phyloP scores from a whole-genome alignment of 2,888 invertebrate genomes.

The Nemapogon koenigi region DNA sequence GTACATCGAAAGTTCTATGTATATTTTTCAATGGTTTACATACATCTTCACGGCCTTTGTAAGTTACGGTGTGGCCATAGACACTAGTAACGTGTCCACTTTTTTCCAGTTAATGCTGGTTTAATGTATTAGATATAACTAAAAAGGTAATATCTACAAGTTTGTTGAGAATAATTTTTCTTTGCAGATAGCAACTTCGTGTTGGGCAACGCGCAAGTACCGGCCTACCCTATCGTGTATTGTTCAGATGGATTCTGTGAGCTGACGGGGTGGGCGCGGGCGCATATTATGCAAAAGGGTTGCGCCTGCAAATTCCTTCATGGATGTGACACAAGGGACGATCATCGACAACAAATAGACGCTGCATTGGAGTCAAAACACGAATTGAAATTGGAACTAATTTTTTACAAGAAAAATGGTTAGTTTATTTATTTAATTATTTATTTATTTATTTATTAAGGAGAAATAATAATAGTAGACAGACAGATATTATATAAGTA shows the following conservation, averaged over 20 bases:
- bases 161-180: conserved; percentile 12
- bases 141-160: neutral
- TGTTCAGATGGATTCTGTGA: conserved; percentile 97
- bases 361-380: conserved; percentile 87
- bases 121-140: neutral
- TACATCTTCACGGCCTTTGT: no score
- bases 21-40: no score
- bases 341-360: conserved; percentile 88
- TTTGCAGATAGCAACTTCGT: conserved; percentile 93
- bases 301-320: conserved; percentile 95
- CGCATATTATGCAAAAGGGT: conserved; percentile 96
- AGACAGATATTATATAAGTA: no score
- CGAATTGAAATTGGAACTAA: conserved; percentile 92
- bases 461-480: no score
- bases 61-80: no score
- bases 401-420: conserved; percentile 96
- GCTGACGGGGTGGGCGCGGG: conserved; percentile 91
- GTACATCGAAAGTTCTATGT: no score
- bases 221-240: conserved; percentile 91
- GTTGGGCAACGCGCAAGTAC: conserved; percentile 93
- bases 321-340: conserved; percentile 89
- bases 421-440: conserved; percentile 34
- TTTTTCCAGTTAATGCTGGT: neutral
- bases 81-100: no score
- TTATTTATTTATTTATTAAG: no score